Evolutionary conservation across 2,113 vertebrate genomes (phyloP).

Genomic region (Corvus cornix): DNA sequence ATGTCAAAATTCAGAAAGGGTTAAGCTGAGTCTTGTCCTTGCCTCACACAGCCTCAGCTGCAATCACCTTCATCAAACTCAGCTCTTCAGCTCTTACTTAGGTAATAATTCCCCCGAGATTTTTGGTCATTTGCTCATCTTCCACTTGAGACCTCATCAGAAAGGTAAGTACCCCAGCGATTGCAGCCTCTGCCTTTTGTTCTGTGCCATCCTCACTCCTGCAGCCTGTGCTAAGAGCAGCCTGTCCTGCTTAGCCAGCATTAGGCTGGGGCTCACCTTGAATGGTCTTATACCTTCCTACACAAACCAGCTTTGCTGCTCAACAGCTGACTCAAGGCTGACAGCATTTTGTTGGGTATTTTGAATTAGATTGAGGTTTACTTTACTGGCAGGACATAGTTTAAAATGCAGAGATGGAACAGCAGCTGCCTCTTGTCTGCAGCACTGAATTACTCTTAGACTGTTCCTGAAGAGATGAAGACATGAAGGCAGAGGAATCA

Average conservation of each 20-base stretch:
- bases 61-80: background rate
- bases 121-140: background rate
- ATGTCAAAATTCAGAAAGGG: background rate
- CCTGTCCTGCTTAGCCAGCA: background rate
- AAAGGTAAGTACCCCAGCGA: background rate
- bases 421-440: background rate
- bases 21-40: background rate
- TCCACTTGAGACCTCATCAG: background rate
- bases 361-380: background rate
- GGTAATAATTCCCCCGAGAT: background rate
- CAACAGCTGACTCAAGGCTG: background rate
- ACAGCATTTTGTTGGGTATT: background rate
- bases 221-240: background rate
- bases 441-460: background rate
- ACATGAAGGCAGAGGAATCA: background rate
- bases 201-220: background rate
- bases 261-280: background rate
- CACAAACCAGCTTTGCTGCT: background rate
- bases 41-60: background rate
- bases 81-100: background rate
- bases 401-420: background rate
- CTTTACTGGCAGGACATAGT: background rate
- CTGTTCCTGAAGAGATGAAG: background rate
- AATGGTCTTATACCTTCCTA: background rate
- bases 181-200: background rate